Conservation (phyloP, 2,797 vertebrate species). For the Dermochelys coriacea region DNA sequence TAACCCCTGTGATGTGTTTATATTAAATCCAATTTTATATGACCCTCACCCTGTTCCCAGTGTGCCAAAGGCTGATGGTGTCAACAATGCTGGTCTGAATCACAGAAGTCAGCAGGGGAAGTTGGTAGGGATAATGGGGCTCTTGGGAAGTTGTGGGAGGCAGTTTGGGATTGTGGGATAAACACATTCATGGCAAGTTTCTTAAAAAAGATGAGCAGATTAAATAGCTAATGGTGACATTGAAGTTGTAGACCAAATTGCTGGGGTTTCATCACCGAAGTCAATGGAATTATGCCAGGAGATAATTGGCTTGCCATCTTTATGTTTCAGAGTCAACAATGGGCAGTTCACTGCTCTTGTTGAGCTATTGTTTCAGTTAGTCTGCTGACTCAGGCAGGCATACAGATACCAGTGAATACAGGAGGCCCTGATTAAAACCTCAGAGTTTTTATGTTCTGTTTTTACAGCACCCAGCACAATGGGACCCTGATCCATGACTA, state of each 20-base stretch:
- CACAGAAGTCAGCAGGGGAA: background rate
- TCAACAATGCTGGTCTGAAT: background rate
- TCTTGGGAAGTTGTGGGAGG: background rate
- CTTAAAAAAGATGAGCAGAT: background rate
- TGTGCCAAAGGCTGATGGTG: background rate
- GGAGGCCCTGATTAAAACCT: background rate
- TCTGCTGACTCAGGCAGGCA: background rate
- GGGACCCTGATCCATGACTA: background rate
- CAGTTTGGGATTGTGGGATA: background rate
- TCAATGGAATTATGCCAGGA: background rate
- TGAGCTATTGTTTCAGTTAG: background rate
- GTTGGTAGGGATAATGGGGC: background rate
- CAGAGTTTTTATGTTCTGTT: background rate
- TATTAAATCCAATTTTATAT: background rate
- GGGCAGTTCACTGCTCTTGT: background rate
- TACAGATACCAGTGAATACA: background rate
- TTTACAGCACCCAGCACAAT: background rate
- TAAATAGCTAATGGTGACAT: background rate
- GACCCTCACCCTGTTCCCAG: background rate
- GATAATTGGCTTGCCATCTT: background rate
- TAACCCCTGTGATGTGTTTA: background rate
- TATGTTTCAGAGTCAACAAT: background rate
- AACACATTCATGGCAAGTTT: background rate
- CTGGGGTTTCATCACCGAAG: background rate
- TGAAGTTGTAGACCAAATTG: background rate